Evolutionary conservation across 64 coral and sea anemone genomes (phyloP).

Genomic region (Pocillopora verrucosa): DNA sequence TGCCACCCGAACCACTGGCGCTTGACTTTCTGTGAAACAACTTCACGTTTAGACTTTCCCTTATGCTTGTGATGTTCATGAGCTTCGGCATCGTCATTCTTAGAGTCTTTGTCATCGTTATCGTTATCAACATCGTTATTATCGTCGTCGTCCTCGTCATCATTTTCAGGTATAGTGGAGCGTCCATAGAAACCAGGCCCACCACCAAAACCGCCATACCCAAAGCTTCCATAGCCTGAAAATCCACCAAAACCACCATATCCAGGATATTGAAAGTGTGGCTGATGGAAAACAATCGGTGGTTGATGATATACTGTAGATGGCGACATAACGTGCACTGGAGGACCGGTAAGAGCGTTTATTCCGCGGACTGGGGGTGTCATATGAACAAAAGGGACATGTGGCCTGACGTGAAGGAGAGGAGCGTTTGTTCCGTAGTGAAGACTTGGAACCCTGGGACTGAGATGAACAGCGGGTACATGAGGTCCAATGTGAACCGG

Average conservation of each 20-base stretch:
- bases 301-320: constrained; percentile 98
- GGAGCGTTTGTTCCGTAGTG: constrained; percentile 98
- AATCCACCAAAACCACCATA: constrained; percentile 46
- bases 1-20: constrained; percentile 96
- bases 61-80: constrained; percentile 18
- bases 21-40: constrained; percentile 52
- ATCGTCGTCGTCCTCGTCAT: constrained; percentile 34
- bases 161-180: constrained; percentile 64
- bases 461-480: constrained; percentile 92
- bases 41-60: constrained; percentile 53
- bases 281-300: constrained; percentile 94
- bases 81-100: not conserved
- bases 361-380: constrained; percentile 83
- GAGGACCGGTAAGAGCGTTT: constrained; percentile 84
- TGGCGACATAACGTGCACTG: constrained; percentile 96
- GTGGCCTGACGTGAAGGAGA: constrained; percentile 91
- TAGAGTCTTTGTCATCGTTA: constrained; percentile 5
- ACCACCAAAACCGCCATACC: not conserved
- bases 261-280: constrained; percentile 73
- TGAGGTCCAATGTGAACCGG: constrained; percentile 97
- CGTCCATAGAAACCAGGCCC: constrained; percentile 35
- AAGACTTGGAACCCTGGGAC: constrained; percentile 91
- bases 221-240: constrained; percentile 32
- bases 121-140: constrained; percentile 42
- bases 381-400: constrained; percentile 97